Evolutionary conservation across 23 tunicate genomes (phyloP).

Genomic region (Styela plicata): DNA sequence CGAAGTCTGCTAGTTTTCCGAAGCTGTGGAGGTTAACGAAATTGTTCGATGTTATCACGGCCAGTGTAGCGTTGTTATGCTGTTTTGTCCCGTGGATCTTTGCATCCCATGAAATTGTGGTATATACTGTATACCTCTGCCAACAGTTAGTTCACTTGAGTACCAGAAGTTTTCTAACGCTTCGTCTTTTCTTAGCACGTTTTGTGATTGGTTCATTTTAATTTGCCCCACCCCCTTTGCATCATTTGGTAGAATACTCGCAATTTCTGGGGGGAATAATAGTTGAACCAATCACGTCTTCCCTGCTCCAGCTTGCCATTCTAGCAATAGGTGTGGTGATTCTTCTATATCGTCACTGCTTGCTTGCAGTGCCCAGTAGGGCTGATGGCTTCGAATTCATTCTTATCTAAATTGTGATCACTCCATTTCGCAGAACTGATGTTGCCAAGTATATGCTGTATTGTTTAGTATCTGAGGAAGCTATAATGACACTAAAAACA

Average conservation of each 20-base stretch:
- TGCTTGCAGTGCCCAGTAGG: not conserved
- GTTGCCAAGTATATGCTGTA: not conserved
- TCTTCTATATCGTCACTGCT: not conserved
- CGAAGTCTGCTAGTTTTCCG: too few relatives aligned
- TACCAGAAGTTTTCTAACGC: not conserved
- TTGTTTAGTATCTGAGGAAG: not conserved
- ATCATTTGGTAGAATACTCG: not conserved
- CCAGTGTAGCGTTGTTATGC: not conserved
- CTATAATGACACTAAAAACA: too few relatives aligned
- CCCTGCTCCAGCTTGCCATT: not conserved
- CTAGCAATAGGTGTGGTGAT: not conserved
- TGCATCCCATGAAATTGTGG: not conserved
- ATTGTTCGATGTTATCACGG: too few relatives aligned
- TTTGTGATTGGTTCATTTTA: not conserved
- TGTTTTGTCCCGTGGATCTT: not conserved
- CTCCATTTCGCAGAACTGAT: not conserved
- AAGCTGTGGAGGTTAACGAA: too few relatives aligned
- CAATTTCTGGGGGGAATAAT: not conserved
- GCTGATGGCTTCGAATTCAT: not conserved
- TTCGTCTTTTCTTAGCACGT: not conserved
- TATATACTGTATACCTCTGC: not conserved
- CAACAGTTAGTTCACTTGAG: not conserved
- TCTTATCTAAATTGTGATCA: not conserved
- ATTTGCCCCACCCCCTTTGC: not conserved
- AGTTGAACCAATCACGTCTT: not conserved